Conservation (phyloP, 2,888 invertebrate species). For the Drosophila differens region DNA sequence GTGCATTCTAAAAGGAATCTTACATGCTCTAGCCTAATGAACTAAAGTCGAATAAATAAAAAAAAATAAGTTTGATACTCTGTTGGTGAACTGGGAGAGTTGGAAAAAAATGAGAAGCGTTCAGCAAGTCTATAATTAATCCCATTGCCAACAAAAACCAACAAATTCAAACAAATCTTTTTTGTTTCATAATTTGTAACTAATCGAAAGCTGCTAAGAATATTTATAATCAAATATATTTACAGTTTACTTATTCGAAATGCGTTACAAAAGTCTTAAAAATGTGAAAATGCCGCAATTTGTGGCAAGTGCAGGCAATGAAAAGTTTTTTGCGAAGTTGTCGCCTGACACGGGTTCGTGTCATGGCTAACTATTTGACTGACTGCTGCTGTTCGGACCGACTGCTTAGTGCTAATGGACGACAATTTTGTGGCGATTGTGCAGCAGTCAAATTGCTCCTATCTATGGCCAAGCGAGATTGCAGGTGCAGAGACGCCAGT, state of each 20-base stretch:
- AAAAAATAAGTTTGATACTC: not conserved
- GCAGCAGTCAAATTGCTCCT: constrained; percentile 47
- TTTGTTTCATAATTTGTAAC: not conserved
- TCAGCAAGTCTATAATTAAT: not conserved
- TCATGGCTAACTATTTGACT: constrained; percentile 45
- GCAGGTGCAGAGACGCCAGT: constrained; percentile 32
- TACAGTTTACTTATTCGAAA: not conserved
- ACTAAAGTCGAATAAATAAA: constrained; percentile 1
- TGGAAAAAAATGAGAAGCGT: too few species aligned
- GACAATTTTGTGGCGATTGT: constrained; percentile 44
- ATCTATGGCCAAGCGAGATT: constrained; percentile 37
- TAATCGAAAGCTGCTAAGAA: not conserved
- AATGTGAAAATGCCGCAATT: not conserved
- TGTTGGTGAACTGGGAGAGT: not conserved
- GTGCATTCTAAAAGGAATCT: constrained; percentile 12
- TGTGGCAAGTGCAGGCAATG: not conserved
- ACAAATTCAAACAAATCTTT: not conserved
- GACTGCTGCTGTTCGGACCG: constrained; percentile 22
- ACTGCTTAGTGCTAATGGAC: constrained; percentile 52
- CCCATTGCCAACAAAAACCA: not conserved
- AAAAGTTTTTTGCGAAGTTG: constrained; percentile 12
- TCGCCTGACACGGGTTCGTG: constrained; percentile 43
- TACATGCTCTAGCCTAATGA: constrained; percentile 23
- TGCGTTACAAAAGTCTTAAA: not conserved
- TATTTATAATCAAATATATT: not conserved